Base-by-base conservation (phyloP, 2,797 vertebrate genomes). In the Cyclopterus lumpus region DNA sequence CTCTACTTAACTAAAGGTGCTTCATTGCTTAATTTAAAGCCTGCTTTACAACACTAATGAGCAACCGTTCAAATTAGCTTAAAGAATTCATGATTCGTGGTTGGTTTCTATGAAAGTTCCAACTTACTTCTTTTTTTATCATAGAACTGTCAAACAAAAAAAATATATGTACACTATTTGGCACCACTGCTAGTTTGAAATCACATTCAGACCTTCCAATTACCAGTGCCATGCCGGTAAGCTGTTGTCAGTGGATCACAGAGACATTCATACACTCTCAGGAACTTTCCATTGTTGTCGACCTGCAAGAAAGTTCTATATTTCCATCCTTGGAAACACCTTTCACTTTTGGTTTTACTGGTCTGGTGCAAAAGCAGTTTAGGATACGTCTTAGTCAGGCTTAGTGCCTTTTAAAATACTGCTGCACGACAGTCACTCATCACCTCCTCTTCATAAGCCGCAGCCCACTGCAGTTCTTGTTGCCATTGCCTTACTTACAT, bases 321-420 rank as follows among this genome's bases (percentile, higher is more conserved):
- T 67, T 58, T 81, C 69, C 65, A 64, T 44, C 53, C 34, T 67
- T 5, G 3, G 34, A 73, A 65, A 75, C 61, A 71, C 46, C 64
- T 48, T 73, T 67, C 32, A 67, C 54, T 73, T 91, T 90, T 85
- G 85, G 80, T 86, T 90, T 84, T 65, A 80, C 70, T 76, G 69
- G 48, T 82, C 67, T 80, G 75, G 66, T 80, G 67, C 71, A 74
- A 74, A 82, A 82, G 68, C 78, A 79, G 71, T 83, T 80, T 44
- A 61, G 75, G 75, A 74, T 82, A 38, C 67, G 67, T 79, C 71
- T 32, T 46, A 71, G 71, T 78, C 67, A 65, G 68, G 46, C 68
- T 81, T 66, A 63, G 55, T 58, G 66, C 68, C 69, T 77, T 74
- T 79, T 73, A 18, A 36, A 46, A 70, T 44, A 57, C 65, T 63